Base-by-base conservation (phyloP, 2,888 invertebrate genomes). In the Nowickia ferox region DNA sequence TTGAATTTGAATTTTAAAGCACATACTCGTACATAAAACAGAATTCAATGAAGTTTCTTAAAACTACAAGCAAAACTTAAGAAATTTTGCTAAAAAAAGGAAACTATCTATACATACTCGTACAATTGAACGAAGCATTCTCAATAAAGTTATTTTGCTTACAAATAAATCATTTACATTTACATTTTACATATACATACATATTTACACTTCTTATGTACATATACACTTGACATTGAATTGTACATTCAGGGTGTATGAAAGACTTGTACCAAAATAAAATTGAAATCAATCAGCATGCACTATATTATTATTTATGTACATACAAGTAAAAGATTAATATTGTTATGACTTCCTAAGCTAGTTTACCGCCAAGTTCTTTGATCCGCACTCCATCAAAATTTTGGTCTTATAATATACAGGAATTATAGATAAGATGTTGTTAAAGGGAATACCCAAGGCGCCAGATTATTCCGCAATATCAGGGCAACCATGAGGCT, bases 1-100 rank as follows among this genome's bases (percentile, higher is more conserved):
- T 61, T 63, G 10, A 48, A 68, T 48, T 61, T 61, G 11, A n/a
- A 57, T 44, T 44, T 30, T 51, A 66, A 74, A 66, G 88, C 15
- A 40, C 22, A 53, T 53, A n/a, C n/a, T n/a, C n/a, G n/a, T n/a
- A 61, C 10, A 22, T 38, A 30, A 30, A 30, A 61, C 59, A 48
- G 3, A 42, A 19, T 22, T 46, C 10, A n/a, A 51, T 22, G 61
- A 19, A 8, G 42, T 9, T 51, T 66, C 1, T 9, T 57, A 38
- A 59, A 30, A 57, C 13, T 57, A 30, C 3, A 48, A 61, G 19
- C 2, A n/a, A 61, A 40, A 2, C 15, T 8, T 38, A 2, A 15
- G 9, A 48, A 48, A n/a, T 8, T 48, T 17, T 17, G 30, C 6
- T 30, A 30, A 30, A 30, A 30, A 30, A 30, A 30, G 5, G 0